Percentiles rank a stretch among this genome's conserved stretches.
Evolutionary conservation across 1,140 invertebrate genomes (phyloP).

Genomic region (Eufriesea mexicana): DNA sequence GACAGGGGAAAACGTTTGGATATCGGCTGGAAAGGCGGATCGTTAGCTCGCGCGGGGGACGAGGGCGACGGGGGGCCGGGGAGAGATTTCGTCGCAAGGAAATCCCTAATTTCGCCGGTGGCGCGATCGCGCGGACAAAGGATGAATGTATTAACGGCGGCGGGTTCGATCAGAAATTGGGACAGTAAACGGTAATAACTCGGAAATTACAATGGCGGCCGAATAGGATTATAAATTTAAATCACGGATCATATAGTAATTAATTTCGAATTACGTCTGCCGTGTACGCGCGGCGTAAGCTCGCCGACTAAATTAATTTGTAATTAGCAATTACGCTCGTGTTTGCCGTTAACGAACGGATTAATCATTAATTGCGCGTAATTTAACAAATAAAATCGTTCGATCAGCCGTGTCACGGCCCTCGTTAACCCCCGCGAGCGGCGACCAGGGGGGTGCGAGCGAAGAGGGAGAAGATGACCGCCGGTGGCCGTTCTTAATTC

Average conservation of each 20-base stretch:
- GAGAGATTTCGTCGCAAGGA: slow-evolving; percentile 20
- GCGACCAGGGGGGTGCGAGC: too few relatives aligned
- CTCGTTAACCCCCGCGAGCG: background rate
- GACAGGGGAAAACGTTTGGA: background rate
- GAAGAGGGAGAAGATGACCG: too few relatives aligned
- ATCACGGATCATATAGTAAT: slow-evolving; percentile 66
- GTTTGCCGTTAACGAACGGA: slow-evolving; percentile 49
- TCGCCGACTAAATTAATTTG: slow-evolving; percentile 64
- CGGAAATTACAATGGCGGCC: slow-evolving; percentile 53
- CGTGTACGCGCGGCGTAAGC: slow-evolving; percentile 32
- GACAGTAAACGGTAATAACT: slow-evolving; percentile 63
- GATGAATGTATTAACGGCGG: slow-evolving; percentile 54
- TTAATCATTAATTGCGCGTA: slow-evolving; percentile 52
- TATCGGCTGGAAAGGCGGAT: background rate
- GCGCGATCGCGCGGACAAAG: slow-evolving; percentile 20
- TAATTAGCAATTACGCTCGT: slow-evolving; percentile 58
- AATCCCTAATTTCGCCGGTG: slow-evolving; percentile 46
- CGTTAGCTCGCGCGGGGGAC: background rate
- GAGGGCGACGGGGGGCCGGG: fast-evolving
- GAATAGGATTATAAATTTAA: slow-evolving; percentile 69
- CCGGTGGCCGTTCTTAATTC: slow-evolving; percentile 8
- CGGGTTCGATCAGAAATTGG: slow-evolving; percentile 55
- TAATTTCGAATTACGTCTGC: slow-evolving; percentile 64
- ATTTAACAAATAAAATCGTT: slow-evolving; percentile 46
- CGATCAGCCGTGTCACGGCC: background rate